Evolutionary conservation across 1,140 invertebrate genomes (phyloP).

Genomic region (Thrips palmi): DNA sequence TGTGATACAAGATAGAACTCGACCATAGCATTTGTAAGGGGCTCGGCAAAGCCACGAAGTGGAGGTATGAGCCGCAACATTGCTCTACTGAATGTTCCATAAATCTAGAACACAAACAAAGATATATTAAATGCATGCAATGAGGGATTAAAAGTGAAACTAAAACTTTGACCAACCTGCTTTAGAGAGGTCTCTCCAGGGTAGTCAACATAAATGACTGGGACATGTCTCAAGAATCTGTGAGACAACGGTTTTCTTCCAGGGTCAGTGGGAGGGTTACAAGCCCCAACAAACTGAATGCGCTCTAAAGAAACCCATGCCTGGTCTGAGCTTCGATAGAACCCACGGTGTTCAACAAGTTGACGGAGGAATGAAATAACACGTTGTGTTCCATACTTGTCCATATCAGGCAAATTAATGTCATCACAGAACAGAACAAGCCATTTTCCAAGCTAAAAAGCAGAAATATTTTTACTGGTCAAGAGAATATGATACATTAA

Average conservation of each 20-base stretch:
- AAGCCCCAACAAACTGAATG: conserved; percentile 99
- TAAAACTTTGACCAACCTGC: conserved; percentile 63
- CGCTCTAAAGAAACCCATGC: conserved; percentile 92
- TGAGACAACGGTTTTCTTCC: conserved; percentile 95
- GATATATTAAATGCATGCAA: no score
- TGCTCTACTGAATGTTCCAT: conserved; percentile 93
- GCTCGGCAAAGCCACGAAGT: conserved; percentile 82
- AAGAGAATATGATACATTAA: no score
- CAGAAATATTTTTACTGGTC: no score
- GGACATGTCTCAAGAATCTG: conserved; percentile 83
- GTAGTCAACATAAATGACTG: conserved; percentile 99
- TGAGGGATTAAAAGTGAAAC: no score
- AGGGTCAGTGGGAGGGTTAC: conserved; percentile 98
- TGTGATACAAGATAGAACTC: conserved; percentile 95
- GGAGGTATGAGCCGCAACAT: conserved; percentile 87
- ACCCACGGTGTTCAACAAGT: conserved; percentile 85
- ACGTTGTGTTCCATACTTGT: conserved; percentile 93
- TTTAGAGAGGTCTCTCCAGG: conserved; percentile 93
- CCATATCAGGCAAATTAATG: conserved; percentile 99
- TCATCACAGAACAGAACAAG: conserved; percentile 99
- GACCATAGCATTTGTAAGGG: conserved; percentile 97
- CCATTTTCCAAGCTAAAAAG: conserved; percentile 88
- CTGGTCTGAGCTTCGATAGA: conserved; percentile 85
- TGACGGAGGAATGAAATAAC: conserved; percentile 98
- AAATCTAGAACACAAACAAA: conserved; percentile 47